These are phyloP conservation scores for Leptatherina wallacei DNA, from an alignment of 2,797 vertebrate species.

Conservation along the genomic window DNA sequence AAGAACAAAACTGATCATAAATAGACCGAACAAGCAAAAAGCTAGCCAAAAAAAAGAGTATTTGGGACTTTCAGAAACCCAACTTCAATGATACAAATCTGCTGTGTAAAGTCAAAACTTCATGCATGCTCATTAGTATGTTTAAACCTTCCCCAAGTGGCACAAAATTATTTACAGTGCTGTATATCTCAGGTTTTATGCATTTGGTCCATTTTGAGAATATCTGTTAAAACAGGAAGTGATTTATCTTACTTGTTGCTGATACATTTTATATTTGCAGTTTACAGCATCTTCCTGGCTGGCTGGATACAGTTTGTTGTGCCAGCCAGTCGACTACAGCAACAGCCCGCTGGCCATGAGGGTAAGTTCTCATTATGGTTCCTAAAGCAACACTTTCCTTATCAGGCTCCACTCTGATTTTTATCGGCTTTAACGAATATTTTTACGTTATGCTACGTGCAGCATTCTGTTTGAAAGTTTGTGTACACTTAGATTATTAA, in stretches of 20 bases:
- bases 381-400: neutral
- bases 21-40: neutral
- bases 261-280: constrained; percentile 62
- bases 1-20: neutral
- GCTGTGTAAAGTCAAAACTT: neutral
- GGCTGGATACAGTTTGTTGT: constrained; percentile 81
- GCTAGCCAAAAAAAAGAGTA: neutral
- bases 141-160: neutral
- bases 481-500: neutral
- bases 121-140: neutral
- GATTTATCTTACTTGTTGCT: neutral
- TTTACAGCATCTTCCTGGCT: constrained; percentile 78
- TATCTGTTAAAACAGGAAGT: neutral
- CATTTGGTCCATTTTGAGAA: neutral
- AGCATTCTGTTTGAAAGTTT: neutral
- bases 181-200: neutral
- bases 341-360: constrained; percentile 70
- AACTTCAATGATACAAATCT: neutral
- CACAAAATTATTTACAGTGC: neutral
- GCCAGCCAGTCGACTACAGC: constrained; percentile 80
- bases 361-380: constrained; percentile 47
- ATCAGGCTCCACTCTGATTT: neutral
- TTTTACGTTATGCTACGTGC: neutral
- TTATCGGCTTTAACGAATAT: neutral
- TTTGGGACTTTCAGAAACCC: neutral